A percentile compares a stretch with the other conserved stretches of the same genome.
Evolutionary conservation across 2,113 vertebrate species (phyloP).

Genomic region (Nibea albiflora): DNA sequence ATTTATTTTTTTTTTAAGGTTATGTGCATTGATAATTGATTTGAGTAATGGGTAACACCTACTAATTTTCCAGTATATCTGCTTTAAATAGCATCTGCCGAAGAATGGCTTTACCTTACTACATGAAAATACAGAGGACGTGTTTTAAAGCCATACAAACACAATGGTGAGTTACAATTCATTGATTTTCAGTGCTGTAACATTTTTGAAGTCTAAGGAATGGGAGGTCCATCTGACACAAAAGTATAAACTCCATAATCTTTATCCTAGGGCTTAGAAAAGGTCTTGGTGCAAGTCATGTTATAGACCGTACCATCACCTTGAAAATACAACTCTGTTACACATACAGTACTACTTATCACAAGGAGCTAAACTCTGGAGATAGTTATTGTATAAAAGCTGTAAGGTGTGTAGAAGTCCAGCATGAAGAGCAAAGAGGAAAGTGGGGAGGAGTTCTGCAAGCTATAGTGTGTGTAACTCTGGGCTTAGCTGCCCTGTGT

Average conservation of each 20-base stretch:
- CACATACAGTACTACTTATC: constrained; percentile 28
- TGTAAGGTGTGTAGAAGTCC: constrained; percentile 63
- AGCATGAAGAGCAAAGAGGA: constrained; percentile 55
- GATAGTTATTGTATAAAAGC: constrained; percentile 57
- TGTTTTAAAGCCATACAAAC: constrained; percentile 28
- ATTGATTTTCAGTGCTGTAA: constrained; percentile 27
- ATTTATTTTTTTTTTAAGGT: not conserved
- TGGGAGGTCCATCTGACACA: constrained; percentile 27
- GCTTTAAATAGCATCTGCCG: constrained; percentile 9
- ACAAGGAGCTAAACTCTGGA: constrained; percentile 54
- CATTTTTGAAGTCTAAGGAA: constrained; percentile 28
- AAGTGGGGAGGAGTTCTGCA: constrained; percentile 41
- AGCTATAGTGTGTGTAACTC: constrained; percentile 53
- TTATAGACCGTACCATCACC: constrained; percentile 27
- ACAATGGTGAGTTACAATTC: constrained; percentile 17
- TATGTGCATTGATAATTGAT: constrained; percentile 1
- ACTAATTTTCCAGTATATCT: constrained; percentile 12
- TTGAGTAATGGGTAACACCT: not conserved
- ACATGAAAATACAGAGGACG: constrained; percentile 17
- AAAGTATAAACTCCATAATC: constrained; percentile 21
- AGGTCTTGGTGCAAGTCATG: constrained; percentile 23
- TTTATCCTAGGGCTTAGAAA: constrained; percentile 27
- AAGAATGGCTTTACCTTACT: not conserved
- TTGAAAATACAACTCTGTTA: constrained; percentile 39
- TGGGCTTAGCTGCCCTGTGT: constrained; percentile 88